These are phyloP conservation scores for Mallotus villosus DNA, from an alignment of 2,797 vertebrate genomes.

Conservation along the genomic window DNA sequence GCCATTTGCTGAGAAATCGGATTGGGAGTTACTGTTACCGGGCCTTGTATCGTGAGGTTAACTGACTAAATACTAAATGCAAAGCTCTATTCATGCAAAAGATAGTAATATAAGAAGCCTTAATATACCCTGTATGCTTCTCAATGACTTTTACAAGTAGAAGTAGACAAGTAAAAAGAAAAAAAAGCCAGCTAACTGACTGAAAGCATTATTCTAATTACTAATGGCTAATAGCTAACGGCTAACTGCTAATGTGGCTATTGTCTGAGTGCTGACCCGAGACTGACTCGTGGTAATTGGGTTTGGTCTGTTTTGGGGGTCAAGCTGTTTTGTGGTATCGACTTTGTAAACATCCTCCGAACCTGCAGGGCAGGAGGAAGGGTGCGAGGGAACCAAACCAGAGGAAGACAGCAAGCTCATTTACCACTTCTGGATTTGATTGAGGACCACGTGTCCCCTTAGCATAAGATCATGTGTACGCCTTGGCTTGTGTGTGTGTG, in stretches of 20 bases:
- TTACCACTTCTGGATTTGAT: not conserved
- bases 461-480: not conserved
- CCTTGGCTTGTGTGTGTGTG: not conserved
- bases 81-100: too few species aligned
- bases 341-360: not conserved
- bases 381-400: not conserved
- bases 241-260: slow-evolving; percentile 5
- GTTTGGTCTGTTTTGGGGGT: not conserved
- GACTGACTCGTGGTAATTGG: slow-evolving; percentile 6
- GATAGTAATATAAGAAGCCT: too few species aligned
- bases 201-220: not conserved
- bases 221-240: not conserved
- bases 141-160: too few species aligned
- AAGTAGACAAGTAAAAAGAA: too few species aligned
- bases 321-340: not conserved
- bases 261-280: slow-evolving; percentile 2
- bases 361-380: not conserved
- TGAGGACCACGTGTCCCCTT: not conserved
- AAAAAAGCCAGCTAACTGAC: too few species aligned
- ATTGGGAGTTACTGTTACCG: not conserved
- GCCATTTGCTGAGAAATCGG: too few species aligned
- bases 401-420: not conserved
- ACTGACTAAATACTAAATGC: too few species aligned
- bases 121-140: too few species aligned
- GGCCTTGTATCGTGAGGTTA: too few species aligned